phyloP scores from a whole-genome alignment of 2,113 vertebrate species.

The Cinclus mexicanus region DNA sequence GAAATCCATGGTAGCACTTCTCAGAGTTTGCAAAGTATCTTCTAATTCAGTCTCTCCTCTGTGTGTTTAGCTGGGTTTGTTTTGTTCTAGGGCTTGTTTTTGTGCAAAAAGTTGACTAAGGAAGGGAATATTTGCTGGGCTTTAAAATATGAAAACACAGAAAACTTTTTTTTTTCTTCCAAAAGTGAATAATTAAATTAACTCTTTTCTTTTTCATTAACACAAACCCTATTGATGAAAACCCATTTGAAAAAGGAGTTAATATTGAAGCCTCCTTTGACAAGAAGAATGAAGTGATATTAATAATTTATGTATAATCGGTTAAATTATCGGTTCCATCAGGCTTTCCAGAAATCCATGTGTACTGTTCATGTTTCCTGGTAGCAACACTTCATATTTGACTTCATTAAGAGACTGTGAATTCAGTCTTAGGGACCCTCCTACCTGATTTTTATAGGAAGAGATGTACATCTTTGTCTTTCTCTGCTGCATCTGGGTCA shows the following conservation, averaged over 20 bases:
- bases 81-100: neutral
- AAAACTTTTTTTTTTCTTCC: neutral
- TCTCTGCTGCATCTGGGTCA: neutral
- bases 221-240: neutral
- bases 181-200: constrained; percentile 25
- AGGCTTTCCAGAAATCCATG: neutral
- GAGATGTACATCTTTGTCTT: neutral
- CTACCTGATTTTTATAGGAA: neutral
- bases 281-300: neutral
- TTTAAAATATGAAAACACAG: neutral
- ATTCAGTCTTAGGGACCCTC: neutral
- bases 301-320: neutral
- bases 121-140: neutral
- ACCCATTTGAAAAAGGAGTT: neutral
- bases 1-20: neutral
- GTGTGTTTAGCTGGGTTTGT: neutral
- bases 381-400: neutral
- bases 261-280: neutral
- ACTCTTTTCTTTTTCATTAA: neutral
- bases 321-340: neutral
- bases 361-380: neutral
- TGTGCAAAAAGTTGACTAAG: neutral
- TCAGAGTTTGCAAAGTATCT: neutral
- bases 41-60: neutral
- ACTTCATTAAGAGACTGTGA: neutral